Conservation (phyloP, 2,888 invertebrate species). For the Tinea pellionella region DNA sequence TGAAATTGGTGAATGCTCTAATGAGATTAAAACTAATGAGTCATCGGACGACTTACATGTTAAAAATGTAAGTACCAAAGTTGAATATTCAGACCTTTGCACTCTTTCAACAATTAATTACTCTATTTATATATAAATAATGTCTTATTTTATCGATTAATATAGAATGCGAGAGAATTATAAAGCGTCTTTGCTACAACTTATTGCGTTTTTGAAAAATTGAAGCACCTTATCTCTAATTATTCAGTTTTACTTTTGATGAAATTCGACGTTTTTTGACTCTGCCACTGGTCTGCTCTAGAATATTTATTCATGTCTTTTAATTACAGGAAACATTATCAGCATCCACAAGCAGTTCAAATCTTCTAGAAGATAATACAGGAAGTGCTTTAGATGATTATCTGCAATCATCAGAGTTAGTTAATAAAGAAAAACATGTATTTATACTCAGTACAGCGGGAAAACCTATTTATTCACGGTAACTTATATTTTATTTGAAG, state of each 20-base stretch:
- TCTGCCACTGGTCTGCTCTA: no score
- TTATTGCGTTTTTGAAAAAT: no score
- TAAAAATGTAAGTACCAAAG: slow-evolving; percentile 41
- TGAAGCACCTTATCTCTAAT: no score
- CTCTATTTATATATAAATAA: no score
- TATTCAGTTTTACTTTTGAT: no score
- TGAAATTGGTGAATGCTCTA: slow-evolving; percentile 50
- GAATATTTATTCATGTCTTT: no score
- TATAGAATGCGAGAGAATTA: no score
- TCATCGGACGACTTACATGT: slow-evolving; percentile 49
- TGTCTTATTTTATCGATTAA: no score
- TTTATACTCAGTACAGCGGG: slow-evolving; percentile 96
- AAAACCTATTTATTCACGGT: slow-evolving; percentile 95
- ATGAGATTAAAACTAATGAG: slow-evolving; percentile 38
- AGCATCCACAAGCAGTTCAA: slow-evolving; percentile 47
- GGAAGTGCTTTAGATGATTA: slow-evolving; percentile 72
- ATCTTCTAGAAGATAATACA: slow-evolving; percentile 44
- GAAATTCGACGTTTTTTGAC: no score
- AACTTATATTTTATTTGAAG: no score
- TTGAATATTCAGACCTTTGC: not conserved
- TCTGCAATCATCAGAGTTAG: slow-evolving; percentile 78
- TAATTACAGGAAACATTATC: slow-evolving; percentile 25
- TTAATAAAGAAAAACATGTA: slow-evolving; percentile 87
- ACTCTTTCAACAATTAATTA: no score
- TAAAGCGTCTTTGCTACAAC: no score